Percentiles rank a stretch among this genome's conserved stretches.
Conservation (phyloP, 2,888 invertebrate species). For the Erebia epiphron region DNA sequence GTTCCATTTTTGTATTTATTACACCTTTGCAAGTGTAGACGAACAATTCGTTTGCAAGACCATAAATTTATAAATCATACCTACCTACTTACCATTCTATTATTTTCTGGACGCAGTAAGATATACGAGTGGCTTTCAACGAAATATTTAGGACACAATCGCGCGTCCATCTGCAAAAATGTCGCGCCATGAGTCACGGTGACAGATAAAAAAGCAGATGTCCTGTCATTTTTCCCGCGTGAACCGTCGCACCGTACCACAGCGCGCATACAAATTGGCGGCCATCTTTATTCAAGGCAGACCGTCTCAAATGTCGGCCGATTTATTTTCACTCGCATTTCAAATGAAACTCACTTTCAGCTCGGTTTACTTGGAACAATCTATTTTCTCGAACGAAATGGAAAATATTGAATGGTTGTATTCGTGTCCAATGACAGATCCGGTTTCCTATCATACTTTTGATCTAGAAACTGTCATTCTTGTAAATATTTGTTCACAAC, state of each 20-base stretch:
- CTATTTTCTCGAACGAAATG: conserved; percentile 44
- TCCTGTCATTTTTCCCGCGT: conserved; percentile 47
- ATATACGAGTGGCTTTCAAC: conserved; percentile 18
- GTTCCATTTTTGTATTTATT: too few species aligned
- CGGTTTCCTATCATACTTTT: conserved; percentile 17
- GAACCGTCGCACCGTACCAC: conserved; percentile 41
- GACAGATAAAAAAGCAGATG: conserved; percentile 39
- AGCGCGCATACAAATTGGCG: conserved; percentile 43
- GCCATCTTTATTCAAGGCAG: conserved; percentile 56
- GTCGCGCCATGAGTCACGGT: conserved; percentile 26
- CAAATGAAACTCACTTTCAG: conserved; percentile 71
- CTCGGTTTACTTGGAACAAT: conserved; percentile 53
- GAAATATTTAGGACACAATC: conserved; percentile 14
- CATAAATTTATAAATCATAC: too few species aligned
- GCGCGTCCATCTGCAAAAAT: conserved; percentile 28
- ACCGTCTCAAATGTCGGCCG: conserved; percentile 52
- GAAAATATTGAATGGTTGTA: conserved; percentile 34
- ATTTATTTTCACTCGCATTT: conserved; percentile 67
- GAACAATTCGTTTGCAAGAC: too few species aligned
- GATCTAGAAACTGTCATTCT: neutral
- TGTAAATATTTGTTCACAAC: neutral
- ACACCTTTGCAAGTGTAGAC: too few species aligned
- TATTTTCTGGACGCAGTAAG: neutral
- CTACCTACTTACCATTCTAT: too few species aligned
- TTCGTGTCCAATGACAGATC: neutral